These are phyloP conservation scores for Pteromalus puparum DNA, from an alignment of 1,140 invertebrate species.

Conservation along the genomic window DNA sequence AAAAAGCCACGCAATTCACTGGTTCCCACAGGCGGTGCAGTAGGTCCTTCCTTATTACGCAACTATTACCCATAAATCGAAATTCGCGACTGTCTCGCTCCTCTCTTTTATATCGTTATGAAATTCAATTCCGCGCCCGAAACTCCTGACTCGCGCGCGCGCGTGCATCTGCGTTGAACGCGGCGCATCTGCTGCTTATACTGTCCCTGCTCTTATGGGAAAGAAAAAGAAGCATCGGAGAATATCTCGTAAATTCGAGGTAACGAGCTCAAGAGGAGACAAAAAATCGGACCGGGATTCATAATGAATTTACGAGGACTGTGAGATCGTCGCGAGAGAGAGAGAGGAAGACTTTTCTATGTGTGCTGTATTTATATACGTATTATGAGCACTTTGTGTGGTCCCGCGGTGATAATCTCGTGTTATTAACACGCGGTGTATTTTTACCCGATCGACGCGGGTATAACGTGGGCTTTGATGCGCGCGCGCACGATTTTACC, in stretches of 20 bases:
- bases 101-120: slow-evolving; percentile 36
- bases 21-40: not conserved
- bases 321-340: not conserved
- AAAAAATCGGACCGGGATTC: slow-evolving; percentile 44
- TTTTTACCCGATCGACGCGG: no score
- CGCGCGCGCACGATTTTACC: no score
- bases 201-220: slow-evolving; percentile 15
- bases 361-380: not conserved
- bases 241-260: slow-evolving; percentile 46
- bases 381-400: slow-evolving; percentile 32
- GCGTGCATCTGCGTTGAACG: slow-evolving; percentile 21
- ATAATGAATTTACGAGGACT: slow-evolving; percentile 47
- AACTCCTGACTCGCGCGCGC: not conserved
- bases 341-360: not conserved
- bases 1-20: slow-evolving; percentile 12
- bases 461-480: no score
- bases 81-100: not conserved
- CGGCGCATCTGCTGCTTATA: slow-evolving; percentile 42
- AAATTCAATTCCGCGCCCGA: slow-evolving; percentile 40
- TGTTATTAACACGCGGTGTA: not conserved
- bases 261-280: slow-evolving; percentile 35
- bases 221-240: not conserved
- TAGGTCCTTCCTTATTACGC: not conserved
- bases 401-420: slow-evolving; percentile 18
- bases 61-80: not conserved